These are phyloP conservation scores for Indicator maculatus DNA, from an alignment of 2,113 vertebrate genomes.

Conservation along the genomic window DNA sequence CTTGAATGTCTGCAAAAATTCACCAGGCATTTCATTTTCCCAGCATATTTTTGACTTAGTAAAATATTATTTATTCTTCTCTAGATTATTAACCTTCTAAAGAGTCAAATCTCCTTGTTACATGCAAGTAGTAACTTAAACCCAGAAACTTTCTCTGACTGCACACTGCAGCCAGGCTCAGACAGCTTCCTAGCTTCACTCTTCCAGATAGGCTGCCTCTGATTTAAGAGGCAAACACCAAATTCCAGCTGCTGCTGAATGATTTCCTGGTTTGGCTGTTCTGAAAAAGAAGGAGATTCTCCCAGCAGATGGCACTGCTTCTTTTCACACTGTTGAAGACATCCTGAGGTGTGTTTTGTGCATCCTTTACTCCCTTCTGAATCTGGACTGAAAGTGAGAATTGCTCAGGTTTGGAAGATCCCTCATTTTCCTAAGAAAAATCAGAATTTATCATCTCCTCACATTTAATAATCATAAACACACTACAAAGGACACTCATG, in stretches of 20 bases:
- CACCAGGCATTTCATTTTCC: background rate
- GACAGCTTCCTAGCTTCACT: background rate
- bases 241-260: background rate
- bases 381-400: background rate
- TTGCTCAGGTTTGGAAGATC: background rate
- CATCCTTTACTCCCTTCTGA: background rate
- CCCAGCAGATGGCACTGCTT: constrained; percentile 47
- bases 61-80: background rate
- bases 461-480: background rate
- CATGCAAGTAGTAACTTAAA: background rate
- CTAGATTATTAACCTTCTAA: background rate
- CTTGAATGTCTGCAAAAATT: background rate
- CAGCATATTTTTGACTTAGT: background rate
- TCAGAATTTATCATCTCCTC: background rate
- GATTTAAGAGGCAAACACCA: background rate
- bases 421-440: background rate
- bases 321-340: background rate
- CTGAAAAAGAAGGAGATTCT: background rate
- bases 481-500: background rate
- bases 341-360: background rate
- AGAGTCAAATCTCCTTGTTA: rapidly evolving
- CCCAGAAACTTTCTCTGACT: rapidly evolving
- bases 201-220: background rate
- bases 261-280: background rate
- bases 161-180: background rate